Evolutionary conservation across 2,888 invertebrate genomes (phyloP), one percentile per base, ranked within the genome.

Genomic region (Luffia ferchaultella): DNA sequence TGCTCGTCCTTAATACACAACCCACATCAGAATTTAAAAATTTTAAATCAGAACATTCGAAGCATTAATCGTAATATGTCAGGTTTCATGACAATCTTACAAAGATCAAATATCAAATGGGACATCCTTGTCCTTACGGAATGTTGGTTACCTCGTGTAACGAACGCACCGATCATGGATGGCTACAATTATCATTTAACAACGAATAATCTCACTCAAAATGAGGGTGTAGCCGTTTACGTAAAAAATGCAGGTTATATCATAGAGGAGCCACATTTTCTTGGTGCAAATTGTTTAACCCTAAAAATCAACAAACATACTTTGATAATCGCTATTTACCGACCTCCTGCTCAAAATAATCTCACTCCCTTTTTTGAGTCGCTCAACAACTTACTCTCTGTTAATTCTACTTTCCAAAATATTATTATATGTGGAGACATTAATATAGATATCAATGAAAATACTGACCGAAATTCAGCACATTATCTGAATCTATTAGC

Each of bases 401-500:
- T 7, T 3, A 7, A 3, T 7, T 30, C 30, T 3, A 7, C 30
- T 30, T 30, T 30, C 12, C 5, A 7, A 7, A 30, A 30, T 30
- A 12, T 30, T 7, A 30, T 30, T 7, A 3, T 30, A 7, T 30
- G 30, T 30, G 30, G 30, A 30, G 30, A 30, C 12, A 30, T 30
- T 12, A 30, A 30, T 30, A 30, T 30, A 3, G 30, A 30, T 12
- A 12, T 30, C 3, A 3, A 30, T 30, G 30, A 30, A 3, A 30
- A 30, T 30, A 12, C 30, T 30, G 30, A 30, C 12, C 30, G 30
- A 30, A 30, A 30, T 30, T 30, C 30, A 7, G 3, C 30, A 3
- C 30, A 7, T 3, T 46, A 46, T 20, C n/a, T 46, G 16, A 16
- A 46, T 46, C 46, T 46, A 16, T n/a, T 46, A 15, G 46, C 46